These are phyloP conservation scores for Callyntrura sp. DNA, from an alignment of 2,888 invertebrate species.

Conservation along the genomic window DNA sequence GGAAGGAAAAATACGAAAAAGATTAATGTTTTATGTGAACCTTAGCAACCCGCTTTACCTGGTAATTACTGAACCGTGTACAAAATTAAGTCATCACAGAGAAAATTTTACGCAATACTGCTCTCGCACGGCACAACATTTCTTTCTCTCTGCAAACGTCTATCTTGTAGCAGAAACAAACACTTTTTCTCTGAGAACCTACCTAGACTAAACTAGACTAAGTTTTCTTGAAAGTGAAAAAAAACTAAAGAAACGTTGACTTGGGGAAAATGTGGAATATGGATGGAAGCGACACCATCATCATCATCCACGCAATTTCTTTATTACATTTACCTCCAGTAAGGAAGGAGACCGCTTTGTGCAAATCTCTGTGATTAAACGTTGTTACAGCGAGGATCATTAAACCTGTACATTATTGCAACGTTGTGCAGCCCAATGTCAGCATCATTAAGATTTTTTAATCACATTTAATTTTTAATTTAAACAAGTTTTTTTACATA, in stretches of 20 bases:
- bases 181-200: no score
- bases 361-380: neutral
- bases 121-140: neutral
- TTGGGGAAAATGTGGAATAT: neutral
- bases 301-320: no score
- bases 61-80: no score
- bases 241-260: neutral
- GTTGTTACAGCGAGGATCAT: neutral
- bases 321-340: neutral
- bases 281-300: neutral
- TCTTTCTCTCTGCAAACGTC: slow-evolving; percentile 3
- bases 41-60: no score
- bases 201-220: no score
- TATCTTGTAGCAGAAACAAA: neutral
- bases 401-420: no score
- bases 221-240: neutral
- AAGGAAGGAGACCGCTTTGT: neutral
- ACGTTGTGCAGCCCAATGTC: neutral
- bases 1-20: no score
- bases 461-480: neutral
- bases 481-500: no score
- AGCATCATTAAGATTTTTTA: slow-evolving; percentile 5
- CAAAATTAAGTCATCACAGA: no score
- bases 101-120: no score
- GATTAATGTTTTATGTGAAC: no score